Evolutionary conservation across 2,888 invertebrate genomes (phyloP), one percentile per base, ranked within the genome.

Genomic region (Kuschelorhynchus macadamiae): DNA sequence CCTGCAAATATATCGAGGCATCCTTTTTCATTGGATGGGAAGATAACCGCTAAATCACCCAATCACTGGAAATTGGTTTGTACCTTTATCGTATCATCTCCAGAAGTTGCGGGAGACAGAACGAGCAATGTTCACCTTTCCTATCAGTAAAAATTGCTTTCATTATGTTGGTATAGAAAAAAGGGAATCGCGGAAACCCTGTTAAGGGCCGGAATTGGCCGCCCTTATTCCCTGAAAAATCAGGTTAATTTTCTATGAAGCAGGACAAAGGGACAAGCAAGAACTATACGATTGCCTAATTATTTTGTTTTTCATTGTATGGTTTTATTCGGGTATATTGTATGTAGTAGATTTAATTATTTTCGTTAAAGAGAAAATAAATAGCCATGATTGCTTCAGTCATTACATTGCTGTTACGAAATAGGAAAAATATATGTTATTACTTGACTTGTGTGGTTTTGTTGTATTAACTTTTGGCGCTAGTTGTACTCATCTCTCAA

Each of bases 61-160:
- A 42, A 59, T 66, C 59, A 52, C 53, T 30, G 59, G 41, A 66
- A 66, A 66, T 66, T 66, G 65, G 65, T 66, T 59, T 36, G 65
- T 66, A 66, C 65, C 59, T 66, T 66, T 66, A 66, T 66, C 65
- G 56, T 20, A 59, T 66, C 65, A 66, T 66, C 59, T 66, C 50
- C 59, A 66, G 52, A 65, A 66, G 44, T 59, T 52, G 52, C 25
- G 59, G 42, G 53, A 50, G 52, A 64, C 33, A 44, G 57, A 64
- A 57, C 65, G 65, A 60, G 59, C 64, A 21, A 42, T 52, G 41
- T 66, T 66, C 59, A 66, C 65, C 65, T 66, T 66, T 66, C 53
- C 65, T 57, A 66, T 66, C 65, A 66, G 65, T 66, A 52, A 60
- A 53, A 66, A 66, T 66, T 66, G 65, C 65, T 52, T 53, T 66